A percentile compares a stretch with the other conserved stretches of the same genome.
These are phyloP conservation scores for Oscheius sp. DNA, from an alignment of 2,888 invertebrate genomes.

Conservation along the genomic window DNA sequence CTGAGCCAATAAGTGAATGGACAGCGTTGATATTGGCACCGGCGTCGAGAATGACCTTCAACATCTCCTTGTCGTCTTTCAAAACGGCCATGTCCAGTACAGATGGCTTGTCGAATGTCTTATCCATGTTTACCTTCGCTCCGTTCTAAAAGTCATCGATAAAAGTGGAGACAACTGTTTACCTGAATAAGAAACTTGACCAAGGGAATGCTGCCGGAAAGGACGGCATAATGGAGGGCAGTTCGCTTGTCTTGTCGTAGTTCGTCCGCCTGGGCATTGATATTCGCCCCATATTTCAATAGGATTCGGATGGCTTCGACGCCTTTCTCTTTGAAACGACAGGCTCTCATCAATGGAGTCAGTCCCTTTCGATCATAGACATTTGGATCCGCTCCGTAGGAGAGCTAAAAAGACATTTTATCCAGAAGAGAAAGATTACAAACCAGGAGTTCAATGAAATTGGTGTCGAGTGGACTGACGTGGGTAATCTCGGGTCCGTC, in stretches of 20 bases:
- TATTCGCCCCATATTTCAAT: conserved; percentile 82
- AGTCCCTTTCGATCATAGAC: conserved; percentile 87
- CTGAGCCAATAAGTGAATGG: conserved; percentile 74
- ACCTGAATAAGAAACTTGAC: conserved; percentile 81
- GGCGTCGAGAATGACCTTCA: conserved; percentile 73
- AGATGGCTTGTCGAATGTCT: conserved; percentile 81
- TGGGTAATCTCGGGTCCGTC: conserved; percentile 83
- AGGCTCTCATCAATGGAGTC: conserved; percentile 91
- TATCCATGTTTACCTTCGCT: conserved; percentile 80
- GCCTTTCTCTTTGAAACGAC: conserved; percentile 82
- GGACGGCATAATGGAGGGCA: conserved; percentile 88
- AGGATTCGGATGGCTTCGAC: conserved; percentile 78
- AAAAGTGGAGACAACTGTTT: too few species aligned
- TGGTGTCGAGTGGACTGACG: conserved; percentile 79
- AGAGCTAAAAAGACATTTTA: conserved; percentile 75
- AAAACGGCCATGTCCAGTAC: conserved; percentile 88
- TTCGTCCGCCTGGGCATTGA: conserved; percentile 84
- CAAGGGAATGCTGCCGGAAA: conserved; percentile 81
- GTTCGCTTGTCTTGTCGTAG: conserved; percentile 88
- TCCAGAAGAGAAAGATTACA: background rate
- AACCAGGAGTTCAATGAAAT: conserved; percentile 83
- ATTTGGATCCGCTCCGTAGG: conserved; percentile 89
- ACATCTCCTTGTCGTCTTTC: conserved; percentile 70
- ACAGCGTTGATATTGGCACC: conserved; percentile 76
- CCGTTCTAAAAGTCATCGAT: conserved; percentile 75